These are phyloP conservation scores for human DNA, from an alignment of 2,113 vertebrate species.

Conservation along the genomic window DNA sequence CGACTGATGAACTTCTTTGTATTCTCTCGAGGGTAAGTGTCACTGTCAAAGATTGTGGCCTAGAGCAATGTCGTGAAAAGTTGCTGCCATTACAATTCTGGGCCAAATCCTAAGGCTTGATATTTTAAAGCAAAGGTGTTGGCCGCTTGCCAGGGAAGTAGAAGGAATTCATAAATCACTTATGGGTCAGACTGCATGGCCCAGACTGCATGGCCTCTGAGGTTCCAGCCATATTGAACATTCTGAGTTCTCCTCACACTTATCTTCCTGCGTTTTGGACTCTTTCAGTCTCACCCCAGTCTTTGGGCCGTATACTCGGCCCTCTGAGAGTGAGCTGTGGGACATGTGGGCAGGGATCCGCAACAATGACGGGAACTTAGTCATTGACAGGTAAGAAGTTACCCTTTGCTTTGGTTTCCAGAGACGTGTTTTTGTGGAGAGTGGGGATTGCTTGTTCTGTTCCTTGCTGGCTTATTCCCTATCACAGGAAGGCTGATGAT, in stretches of 20 bases:
- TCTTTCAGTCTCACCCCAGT: slow-evolving; percentile 89
- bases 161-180: neutral
- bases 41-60: neutral
- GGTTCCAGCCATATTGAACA: neutral
- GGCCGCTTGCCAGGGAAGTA: neutral
- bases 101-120: neutral
- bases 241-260: neutral
- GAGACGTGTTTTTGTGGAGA: neutral
- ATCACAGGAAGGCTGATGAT: neutral
- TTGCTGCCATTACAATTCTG: neutral
- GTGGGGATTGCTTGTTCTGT: neutral
- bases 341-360: slow-evolving; percentile 96
- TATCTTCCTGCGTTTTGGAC: neutral
- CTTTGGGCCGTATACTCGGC: slow-evolving; percentile 95
- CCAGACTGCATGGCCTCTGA: neutral
- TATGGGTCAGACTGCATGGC: neutral
- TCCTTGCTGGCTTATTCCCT: neutral
- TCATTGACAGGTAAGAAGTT: slow-evolving; percentile 90
- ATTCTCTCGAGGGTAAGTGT: slow-evolving; percentile 92
- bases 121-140: slow-evolving; percentile 12
- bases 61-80: neutral
- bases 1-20: slow-evolving; percentile 92
- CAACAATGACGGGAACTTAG: slow-evolving; percentile 94
- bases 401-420: neutral
- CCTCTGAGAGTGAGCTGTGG: slow-evolving; percentile 92